phyloP scores from a whole-genome alignment of 2,888 invertebrate species.

The Minunthozetes semirufus region DNA sequence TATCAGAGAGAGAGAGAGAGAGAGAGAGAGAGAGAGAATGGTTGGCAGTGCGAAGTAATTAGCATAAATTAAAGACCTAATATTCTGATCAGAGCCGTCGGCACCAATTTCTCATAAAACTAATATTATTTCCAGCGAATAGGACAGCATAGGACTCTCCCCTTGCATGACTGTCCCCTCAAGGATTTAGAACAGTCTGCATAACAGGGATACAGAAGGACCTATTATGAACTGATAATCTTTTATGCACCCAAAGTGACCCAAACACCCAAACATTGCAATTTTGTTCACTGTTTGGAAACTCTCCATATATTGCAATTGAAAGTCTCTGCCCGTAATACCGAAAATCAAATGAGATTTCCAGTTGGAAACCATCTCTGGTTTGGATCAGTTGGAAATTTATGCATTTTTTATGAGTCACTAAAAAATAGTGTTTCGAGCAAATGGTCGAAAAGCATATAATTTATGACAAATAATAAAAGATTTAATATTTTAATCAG shows the following conservation, averaged over 20 bases:
- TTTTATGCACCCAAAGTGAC: slow-evolving; percentile 1
- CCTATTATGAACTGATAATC: not conserved
- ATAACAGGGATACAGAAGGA: not conserved
- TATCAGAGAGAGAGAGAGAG: no score
- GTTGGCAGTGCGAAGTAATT: not conserved
- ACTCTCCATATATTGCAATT: not conserved
- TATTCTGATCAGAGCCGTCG: not conserved
- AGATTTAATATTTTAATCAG: not conserved
- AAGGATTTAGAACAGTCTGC: not conserved
- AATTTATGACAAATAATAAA: not conserved
- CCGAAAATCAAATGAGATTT: not conserved
- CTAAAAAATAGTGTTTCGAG: not conserved
- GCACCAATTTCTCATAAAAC: not conserved
- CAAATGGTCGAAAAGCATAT: not conserved
- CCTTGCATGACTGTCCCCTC: not conserved
- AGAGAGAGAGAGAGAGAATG: not conserved
- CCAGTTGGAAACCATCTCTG: not conserved
- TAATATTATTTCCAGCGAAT: slow-evolving; percentile 7
- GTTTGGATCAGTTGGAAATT: not conserved
- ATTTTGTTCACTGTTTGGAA: not conserved
- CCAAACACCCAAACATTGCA: not conserved
- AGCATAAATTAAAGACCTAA: not conserved
- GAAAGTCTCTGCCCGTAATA: not conserved
- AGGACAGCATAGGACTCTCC: not conserved
- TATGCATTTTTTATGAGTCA: not conserved